Conservation (phyloP, 2,888 invertebrate species). For the Nemoura dubitans region DNA sequence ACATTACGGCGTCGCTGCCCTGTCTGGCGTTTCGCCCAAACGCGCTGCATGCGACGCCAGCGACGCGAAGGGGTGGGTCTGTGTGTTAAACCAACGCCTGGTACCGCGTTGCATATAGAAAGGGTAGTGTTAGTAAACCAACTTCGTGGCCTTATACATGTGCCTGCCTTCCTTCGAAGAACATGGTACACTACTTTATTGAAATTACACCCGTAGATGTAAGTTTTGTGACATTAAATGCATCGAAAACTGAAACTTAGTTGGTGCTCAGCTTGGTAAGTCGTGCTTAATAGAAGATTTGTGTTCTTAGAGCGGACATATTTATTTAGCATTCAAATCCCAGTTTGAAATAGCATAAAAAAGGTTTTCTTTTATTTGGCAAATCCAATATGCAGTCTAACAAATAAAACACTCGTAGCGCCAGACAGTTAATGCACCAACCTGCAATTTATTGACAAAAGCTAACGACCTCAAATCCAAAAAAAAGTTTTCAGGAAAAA, state of each 20-base stretch:
- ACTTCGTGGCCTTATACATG: background rate
- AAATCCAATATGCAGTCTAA: background rate
- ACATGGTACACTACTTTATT: background rate
- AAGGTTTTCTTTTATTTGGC: background rate
- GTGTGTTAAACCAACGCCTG: background rate
- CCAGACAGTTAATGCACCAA: background rate
- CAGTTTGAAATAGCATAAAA: no score
- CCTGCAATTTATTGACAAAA: background rate
- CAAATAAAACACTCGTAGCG: background rate
- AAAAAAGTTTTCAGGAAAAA: background rate
- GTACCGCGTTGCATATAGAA: background rate
- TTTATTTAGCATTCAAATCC: no score
- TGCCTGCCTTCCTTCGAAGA: background rate
- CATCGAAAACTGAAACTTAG: background rate
- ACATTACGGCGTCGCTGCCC: background rate
- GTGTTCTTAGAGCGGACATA: background rate
- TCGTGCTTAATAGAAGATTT: background rate
- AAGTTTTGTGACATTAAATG: background rate
- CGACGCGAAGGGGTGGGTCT: background rate
- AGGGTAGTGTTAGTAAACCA: constrained; percentile 4
- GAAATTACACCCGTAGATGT: background rate
- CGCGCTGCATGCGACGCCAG: background rate
- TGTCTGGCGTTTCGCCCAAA: background rate
- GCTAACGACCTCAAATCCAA: background rate
- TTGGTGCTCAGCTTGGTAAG: background rate